Evolutionary conservation across 1,140 invertebrate genomes (phyloP).

Genomic region (Zaprionus inermis): DNA sequence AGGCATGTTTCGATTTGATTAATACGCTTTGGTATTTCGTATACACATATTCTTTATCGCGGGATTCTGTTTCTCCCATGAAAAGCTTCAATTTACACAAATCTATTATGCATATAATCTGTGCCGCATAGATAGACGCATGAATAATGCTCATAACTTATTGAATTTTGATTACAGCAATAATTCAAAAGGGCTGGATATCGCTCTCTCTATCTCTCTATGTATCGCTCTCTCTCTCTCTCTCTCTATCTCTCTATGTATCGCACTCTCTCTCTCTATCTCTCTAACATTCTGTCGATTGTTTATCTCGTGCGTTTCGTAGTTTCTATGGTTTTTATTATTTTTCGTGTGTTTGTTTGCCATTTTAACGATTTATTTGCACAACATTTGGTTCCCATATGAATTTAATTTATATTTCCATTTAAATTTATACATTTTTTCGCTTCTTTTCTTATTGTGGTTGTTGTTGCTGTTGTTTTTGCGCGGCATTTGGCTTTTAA

Average conservation of each 20-base stretch:
- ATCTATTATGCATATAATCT: constrained; percentile 27
- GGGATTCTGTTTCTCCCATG: not conserved
- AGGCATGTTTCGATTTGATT: not conserved
- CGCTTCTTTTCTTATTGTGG: constrained; percentile 33
- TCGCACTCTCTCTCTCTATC: not conserved
- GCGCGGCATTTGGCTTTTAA: constrained; percentile 72
- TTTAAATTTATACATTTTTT: constrained; percentile 76
- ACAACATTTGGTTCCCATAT: constrained; percentile 80
- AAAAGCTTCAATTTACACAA: constrained; percentile 31
- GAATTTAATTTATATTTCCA: constrained; percentile 82
- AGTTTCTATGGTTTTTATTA: constrained; percentile 22
- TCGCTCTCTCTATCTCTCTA: not conserved
- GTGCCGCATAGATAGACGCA: constrained; percentile 43
- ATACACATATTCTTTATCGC: not conserved
- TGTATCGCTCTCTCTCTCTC: too few species aligned
- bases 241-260: not conserved
- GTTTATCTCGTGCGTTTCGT: constrained; percentile 21
- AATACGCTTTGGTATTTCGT: not conserved
- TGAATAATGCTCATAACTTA: constrained; percentile 48
- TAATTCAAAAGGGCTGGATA: constrained; percentile 36
- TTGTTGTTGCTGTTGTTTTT: constrained; percentile 40
- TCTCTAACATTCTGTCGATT: constrained; percentile 4
- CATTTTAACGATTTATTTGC: constrained; percentile 78
- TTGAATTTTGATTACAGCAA: constrained; percentile 73
- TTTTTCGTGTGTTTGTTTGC: constrained; percentile 63